Conservation (phyloP, 1,140 invertebrate genomes). For the Zaprionus vittiger region DNA sequence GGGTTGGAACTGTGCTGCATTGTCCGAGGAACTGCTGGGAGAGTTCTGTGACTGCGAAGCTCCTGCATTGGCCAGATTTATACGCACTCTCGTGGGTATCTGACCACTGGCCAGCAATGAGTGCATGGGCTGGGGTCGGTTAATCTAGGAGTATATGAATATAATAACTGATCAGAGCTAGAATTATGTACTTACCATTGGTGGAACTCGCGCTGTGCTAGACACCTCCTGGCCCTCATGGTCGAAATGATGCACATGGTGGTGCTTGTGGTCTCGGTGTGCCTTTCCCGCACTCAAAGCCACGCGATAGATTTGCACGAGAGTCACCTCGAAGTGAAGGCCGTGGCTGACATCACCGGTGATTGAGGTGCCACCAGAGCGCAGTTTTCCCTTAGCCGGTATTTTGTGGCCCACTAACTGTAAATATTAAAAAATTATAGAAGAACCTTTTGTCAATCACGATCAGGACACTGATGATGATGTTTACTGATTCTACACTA, state of each 20-base stretch:
- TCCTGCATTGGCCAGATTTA: slow-evolving; percentile 85
- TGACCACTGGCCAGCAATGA: slow-evolving; percentile 89
- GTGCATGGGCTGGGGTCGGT: slow-evolving; percentile 86
- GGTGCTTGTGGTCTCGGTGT: slow-evolving; percentile 93
- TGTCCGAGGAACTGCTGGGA: background rate
- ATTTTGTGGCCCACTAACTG: slow-evolving; percentile 92
- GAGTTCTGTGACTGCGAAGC: slow-evolving; percentile 10
- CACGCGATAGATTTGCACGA: slow-evolving; percentile 91
- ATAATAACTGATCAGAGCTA: background rate
- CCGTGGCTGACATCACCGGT: slow-evolving; percentile 88
- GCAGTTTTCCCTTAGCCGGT: slow-evolving; percentile 89
- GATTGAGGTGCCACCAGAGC: slow-evolving; percentile 88
- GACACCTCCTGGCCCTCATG: slow-evolving; percentile 88
- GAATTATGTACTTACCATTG: slow-evolving; percentile 77
- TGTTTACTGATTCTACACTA: too few relatives aligned
- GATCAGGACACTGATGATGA: too few relatives aligned
- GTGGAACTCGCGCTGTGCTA: slow-evolving; percentile 85
- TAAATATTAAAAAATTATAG: slow-evolving; percentile 41
- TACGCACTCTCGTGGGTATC: slow-evolving; percentile 86
- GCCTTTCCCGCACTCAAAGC: slow-evolving; percentile 92
- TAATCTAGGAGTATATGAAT: slow-evolving; percentile 58
- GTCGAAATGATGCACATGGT: slow-evolving; percentile 91
- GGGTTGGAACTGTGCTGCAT: slow-evolving; percentile 1
- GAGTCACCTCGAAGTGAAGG: slow-evolving; percentile 90
- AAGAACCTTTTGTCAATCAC: too few relatives aligned